Evolutionary conservation across 2,888 invertebrate genomes (phyloP).

Genomic region (Macropis europaea): DNA sequence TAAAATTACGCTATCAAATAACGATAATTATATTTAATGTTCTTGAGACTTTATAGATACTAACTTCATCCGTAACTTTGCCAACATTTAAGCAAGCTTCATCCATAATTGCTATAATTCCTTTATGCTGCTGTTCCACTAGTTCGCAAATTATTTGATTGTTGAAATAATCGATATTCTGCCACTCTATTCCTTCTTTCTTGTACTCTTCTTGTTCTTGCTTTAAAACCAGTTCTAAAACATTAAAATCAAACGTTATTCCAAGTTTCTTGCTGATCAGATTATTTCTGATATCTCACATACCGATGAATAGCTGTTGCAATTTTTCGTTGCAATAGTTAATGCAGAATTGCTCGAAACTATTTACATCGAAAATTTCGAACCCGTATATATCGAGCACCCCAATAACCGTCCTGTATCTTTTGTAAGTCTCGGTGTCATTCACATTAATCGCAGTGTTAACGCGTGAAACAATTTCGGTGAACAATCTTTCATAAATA

Average conservation of each 20-base stretch:
- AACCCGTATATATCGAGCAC: slow-evolving; percentile 99
- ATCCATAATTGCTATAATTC: slow-evolving; percentile 95
- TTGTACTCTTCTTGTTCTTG: slow-evolving; percentile 99
- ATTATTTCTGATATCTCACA: slow-evolving; percentile 58
- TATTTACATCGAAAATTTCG: slow-evolving; percentile 98
- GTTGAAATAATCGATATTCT: slow-evolving; percentile 97
- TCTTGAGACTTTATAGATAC: background rate
- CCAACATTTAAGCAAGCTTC: slow-evolving; percentile 98
- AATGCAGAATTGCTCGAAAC: slow-evolving; percentile 99
- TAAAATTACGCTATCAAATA: background rate
- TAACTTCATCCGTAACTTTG: slow-evolving; percentile 87
- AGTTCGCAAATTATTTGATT: slow-evolving; percentile 97
- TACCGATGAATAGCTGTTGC: slow-evolving; percentile 97
- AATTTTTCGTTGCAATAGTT: slow-evolving; percentile 99
- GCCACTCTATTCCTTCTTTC: slow-evolving; percentile 97
- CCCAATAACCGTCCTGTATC: slow-evolving; percentile 91
- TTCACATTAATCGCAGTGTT: slow-evolving; percentile 94
- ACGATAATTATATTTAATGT: background rate
- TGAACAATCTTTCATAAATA: slow-evolving; percentile 95
- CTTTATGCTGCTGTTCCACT: slow-evolving; percentile 96
- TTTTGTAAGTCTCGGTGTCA: slow-evolving; percentile 78
- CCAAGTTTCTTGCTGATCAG: background rate
- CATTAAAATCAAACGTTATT: slow-evolving; percentile 44
- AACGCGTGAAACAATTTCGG: slow-evolving; percentile 95
- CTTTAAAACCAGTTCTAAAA: slow-evolving; percentile 94